Percentiles rank a stretch among this genome's conserved stretches.
These are phyloP conservation scores for Tholera decimalis DNA, from an alignment of 2,888 invertebrate species.

Conservation along the genomic window DNA sequence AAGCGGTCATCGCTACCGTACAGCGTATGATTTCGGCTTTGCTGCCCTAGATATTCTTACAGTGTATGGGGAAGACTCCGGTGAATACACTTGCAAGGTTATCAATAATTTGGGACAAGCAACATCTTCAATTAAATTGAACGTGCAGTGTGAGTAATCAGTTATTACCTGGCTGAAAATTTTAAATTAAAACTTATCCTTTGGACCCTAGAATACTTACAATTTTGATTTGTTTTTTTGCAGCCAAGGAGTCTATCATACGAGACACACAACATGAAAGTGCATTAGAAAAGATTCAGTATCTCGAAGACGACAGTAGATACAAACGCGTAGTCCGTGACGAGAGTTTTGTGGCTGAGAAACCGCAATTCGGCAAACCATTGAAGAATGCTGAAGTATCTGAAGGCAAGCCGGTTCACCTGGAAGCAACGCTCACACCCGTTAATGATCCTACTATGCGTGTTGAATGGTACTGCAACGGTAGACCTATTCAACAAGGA, in stretches of 20 bases:
- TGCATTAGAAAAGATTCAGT: constrained; percentile 97
- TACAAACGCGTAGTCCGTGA: constrained; percentile 94
- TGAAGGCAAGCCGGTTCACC: constrained; percentile 97
- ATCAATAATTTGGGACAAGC: constrained; percentile 97
- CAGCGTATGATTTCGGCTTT: constrained; percentile 99
- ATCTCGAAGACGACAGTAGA: constrained; percentile 96
- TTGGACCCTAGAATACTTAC: not conserved
- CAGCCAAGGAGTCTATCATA: constrained; percentile 96
- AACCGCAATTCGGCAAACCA: constrained; percentile 97
- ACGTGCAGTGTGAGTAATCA: constrained; percentile 94
- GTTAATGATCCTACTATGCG: constrained; percentile 99
- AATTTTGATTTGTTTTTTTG: constrained; percentile 65
- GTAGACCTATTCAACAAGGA: constrained; percentile 97
- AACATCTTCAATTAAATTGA: constrained; percentile 95
- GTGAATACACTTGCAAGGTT: constrained; percentile 97
- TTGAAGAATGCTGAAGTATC: constrained; percentile 96
- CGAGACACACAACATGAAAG: constrained; percentile 98
- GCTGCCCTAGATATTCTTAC: constrained; percentile 98
- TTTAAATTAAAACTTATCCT: not conserved
- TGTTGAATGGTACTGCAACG: constrained; percentile 99
- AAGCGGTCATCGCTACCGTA: constrained; percentile 97
- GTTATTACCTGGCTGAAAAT: not conserved
- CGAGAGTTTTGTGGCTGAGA: constrained; percentile 95
- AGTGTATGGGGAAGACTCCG: constrained; percentile 98
- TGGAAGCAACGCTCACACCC: constrained; percentile 98